Percentiles rank a stretch among this genome's conserved stretches.
These are phyloP conservation scores for Steinernema scapterisci DNA, from an alignment of 2,888 invertebrate genomes.

Conservation along the genomic window DNA sequence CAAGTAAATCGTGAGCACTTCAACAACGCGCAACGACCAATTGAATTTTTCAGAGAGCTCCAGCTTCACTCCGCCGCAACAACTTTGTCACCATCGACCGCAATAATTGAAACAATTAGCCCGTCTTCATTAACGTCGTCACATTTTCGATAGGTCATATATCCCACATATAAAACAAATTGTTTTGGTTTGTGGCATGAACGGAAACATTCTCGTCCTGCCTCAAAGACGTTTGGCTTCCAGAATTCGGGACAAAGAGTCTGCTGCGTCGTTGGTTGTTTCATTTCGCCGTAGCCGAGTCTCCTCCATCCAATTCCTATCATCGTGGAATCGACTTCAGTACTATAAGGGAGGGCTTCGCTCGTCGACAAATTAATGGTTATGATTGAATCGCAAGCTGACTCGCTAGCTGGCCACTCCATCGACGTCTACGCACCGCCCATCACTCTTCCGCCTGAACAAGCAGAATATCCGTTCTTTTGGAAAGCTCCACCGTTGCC, in stretches of 20 bases:
- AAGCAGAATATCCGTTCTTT: background rate
- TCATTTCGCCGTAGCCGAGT: background rate
- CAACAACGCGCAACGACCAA: too few species aligned
- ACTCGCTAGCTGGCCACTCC: background rate
- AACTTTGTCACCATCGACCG: too few species aligned
- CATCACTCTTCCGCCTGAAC: background rate
- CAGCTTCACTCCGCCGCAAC: too few species aligned
- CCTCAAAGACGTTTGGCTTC: background rate
- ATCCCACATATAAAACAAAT: too few species aligned
- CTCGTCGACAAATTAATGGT: constrained; percentile 1
- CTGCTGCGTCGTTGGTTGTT: background rate
- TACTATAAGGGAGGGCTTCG: background rate
- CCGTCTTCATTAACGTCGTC: too few species aligned
- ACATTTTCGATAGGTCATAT: too few species aligned
- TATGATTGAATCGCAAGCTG: background rate
- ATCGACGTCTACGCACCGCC: constrained; percentile 15
- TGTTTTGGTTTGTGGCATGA: background rate
- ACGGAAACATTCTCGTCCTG: background rate
- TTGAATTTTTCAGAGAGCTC: too few species aligned
- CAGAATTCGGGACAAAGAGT: background rate
- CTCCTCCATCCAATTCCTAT: background rate
- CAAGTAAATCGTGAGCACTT: background rate
- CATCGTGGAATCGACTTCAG: background rate
- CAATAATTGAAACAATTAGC: too few species aligned
- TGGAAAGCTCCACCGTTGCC: constrained; percentile 5